Percentiles rank a stretch among this genome's conserved stretches.
Evolutionary conservation across 2,888 invertebrate genomes (phyloP).

Genomic region (Chloroclystis v-ata): DNA sequence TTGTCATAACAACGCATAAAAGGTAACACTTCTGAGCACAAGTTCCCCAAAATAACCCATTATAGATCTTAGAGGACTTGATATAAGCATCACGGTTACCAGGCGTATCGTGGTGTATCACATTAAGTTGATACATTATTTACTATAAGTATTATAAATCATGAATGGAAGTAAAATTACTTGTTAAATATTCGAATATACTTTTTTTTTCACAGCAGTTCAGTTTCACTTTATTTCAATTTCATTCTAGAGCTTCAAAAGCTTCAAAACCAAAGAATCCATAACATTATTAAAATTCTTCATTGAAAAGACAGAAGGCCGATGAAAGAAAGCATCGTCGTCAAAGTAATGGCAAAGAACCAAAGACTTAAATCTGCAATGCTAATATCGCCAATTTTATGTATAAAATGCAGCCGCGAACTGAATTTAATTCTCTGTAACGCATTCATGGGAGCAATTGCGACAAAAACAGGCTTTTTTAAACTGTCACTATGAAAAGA

Average conservation of each 20-base stretch:
- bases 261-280: constrained; percentile 18
- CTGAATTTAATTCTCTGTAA: constrained; percentile 53
- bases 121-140: too few relatives aligned
- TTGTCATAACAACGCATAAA: too few relatives aligned
- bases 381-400: constrained; percentile 67
- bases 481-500: neutral
- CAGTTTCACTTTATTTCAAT: neutral
- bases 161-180: too few relatives aligned
- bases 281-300: constrained; percentile 24
- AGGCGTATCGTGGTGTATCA: too few relatives aligned
- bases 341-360: constrained; percentile 47
- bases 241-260: neutral
- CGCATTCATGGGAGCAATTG: constrained; percentile 35
- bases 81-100: too few relatives aligned
- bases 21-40: too few relatives aligned
- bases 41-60: too few relatives aligned
- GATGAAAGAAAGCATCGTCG: constrained; percentile 48
- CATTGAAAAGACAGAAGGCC: constrained; percentile 41
- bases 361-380: constrained; percentile 55
- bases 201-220: neutral
- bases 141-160: too few relatives aligned
- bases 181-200: too few relatives aligned
- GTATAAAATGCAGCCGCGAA: constrained; percentile 60
- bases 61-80: too few relatives aligned
- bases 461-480: constrained; percentile 1